Percentiles rank a stretch among this genome's conserved stretches.
Conservation (phyloP, 1,140 invertebrate species). For the Hypothenemus hampei region DNA sequence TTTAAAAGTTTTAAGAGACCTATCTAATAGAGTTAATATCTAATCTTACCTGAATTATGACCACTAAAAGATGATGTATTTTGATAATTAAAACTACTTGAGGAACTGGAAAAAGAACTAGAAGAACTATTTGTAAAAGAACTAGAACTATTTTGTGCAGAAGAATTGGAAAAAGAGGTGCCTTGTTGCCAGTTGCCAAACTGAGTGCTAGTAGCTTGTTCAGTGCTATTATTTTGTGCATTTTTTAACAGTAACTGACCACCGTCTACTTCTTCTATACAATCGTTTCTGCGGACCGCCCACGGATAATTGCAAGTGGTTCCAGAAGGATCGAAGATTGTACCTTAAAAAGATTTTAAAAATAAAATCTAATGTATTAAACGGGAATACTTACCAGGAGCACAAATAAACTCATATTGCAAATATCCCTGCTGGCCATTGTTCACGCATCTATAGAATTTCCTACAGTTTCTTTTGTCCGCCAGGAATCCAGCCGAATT, state of each 20-base stretch:
- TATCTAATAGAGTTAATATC: too few species aligned
- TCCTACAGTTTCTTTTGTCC: conserved; percentile 55
- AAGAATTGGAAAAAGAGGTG: conserved; percentile 20
- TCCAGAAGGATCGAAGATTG: conserved; percentile 55
- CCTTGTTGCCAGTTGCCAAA: conserved; percentile 21
- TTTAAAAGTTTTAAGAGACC: too few species aligned
- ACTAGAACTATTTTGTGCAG: conserved; percentile 21
- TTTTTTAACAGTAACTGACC: conserved; percentile 24
- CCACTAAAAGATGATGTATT: conserved; percentile 13
- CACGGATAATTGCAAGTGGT: conserved; percentile 57
- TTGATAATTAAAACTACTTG: conserved; percentile 21
- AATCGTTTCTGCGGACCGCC: conserved; percentile 51
- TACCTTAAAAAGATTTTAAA: conserved; percentile 41
- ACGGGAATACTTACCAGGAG: conserved; percentile 39
- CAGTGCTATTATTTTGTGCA: conserved; percentile 10
- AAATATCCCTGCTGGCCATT: conserved; percentile 46
- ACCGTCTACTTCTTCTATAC: conserved; percentile 29
- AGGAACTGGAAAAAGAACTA: conserved; percentile 24
- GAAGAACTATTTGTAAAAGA: conserved; percentile 16
- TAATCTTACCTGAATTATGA: conserved; percentile 20
- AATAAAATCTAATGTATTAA: not conserved
- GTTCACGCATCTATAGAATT: conserved; percentile 57
- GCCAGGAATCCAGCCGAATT: conserved; percentile 53
- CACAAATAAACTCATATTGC: conserved; percentile 60
- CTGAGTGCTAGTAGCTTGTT: conserved; percentile 5